Evolutionary conservation across 2,888 invertebrate genomes (phyloP).

Genomic region (Sialis lutaria): DNA sequence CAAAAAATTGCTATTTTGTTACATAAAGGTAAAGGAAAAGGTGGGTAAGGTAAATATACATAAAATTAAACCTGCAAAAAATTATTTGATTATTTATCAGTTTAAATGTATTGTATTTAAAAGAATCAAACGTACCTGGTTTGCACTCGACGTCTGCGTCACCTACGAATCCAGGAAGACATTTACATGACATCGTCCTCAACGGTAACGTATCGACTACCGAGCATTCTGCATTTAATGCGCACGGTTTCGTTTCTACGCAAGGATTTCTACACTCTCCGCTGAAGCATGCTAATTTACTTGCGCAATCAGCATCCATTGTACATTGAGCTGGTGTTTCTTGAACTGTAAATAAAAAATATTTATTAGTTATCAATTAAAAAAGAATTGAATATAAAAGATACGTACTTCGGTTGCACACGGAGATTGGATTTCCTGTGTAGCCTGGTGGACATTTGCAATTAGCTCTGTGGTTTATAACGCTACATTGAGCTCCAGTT

Average conservation of each 20-base stretch:
- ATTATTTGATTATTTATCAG: not conserved
- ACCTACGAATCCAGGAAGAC: conserved; percentile 64
- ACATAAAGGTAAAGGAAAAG: too few species aligned
- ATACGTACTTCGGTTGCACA: conserved; percentile 40
- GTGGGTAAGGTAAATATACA: not conserved
- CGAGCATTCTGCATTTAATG: conserved; percentile 60
- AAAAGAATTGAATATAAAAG: not conserved
- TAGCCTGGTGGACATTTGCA: conserved; percentile 75
- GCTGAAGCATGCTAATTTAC: conserved; percentile 65
- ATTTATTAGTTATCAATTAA: not conserved
- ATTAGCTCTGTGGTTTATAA: conserved; percentile 54
- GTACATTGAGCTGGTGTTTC: conserved; percentile 36
- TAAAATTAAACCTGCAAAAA: conserved; percentile 10
- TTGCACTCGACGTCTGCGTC: conserved; percentile 74
- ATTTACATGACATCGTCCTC: conserved; percentile 76
- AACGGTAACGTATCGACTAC: conserved; percentile 75
- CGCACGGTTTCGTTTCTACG: conserved; percentile 57
- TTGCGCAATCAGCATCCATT: conserved; percentile 71
- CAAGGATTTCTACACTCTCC: conserved; percentile 71
- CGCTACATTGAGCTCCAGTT: conserved; percentile 55
- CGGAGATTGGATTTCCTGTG: conserved; percentile 53
- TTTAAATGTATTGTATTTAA: not conserved
- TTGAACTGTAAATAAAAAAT: not conserved
- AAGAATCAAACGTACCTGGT: conserved; percentile 40
- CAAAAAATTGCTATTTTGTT: too few species aligned